phyloP scores from a whole-genome alignment of 2,113 vertebrate genomes.

The Neolamprologus sp. region DNA sequence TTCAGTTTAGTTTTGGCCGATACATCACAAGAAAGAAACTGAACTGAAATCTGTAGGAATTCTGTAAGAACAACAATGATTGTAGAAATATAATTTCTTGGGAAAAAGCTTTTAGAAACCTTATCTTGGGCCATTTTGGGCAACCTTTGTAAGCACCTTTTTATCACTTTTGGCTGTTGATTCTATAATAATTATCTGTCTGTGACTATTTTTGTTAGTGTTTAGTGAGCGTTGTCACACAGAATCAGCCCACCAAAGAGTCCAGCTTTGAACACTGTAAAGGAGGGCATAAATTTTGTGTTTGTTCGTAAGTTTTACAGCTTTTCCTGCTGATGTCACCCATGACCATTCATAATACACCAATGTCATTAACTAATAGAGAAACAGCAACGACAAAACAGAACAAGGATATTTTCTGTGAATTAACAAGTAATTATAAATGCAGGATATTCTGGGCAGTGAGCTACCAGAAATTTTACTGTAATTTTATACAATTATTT shows the following conservation, averaged over 20 bases:
- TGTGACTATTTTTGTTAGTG: neutral
- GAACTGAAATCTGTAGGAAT: neutral
- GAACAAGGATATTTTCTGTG: neutral
- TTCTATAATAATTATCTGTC: neutral
- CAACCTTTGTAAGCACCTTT: neutral
- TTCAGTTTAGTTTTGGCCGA: neutral
- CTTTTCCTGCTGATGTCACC: neutral
- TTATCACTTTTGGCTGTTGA: neutral
- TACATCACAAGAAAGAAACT: neutral
- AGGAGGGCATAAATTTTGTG: neutral
- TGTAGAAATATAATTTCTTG: neutral
- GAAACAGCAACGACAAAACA: neutral
- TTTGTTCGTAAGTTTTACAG: neutral
- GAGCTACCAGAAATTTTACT: neutral
- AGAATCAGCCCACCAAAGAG: neutral
- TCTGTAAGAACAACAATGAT: neutral
- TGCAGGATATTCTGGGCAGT: neutral
- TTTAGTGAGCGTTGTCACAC: neutral
- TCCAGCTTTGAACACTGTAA: neutral
- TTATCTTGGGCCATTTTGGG: neutral
- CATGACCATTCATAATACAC: neutral
- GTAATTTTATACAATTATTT: neutral
- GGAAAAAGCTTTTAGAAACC: neutral
- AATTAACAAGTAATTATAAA: neutral
- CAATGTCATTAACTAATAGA: neutral